Evolutionary conservation across 2,888 invertebrate species (phyloP).

Genomic region (Eupithecia pulchellata): DNA sequence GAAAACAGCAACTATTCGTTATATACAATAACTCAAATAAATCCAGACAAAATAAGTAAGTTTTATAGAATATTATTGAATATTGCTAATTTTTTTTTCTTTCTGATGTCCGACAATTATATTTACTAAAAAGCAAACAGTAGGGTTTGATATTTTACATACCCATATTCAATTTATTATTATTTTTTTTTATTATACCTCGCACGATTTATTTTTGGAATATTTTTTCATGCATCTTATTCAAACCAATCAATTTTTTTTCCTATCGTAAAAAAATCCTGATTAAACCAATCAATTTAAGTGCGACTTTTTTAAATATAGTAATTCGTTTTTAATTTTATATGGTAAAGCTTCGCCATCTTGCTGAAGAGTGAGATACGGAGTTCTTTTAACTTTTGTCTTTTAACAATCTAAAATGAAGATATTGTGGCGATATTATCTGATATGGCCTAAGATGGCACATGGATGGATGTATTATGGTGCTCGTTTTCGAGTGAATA

Average conservation of each 20-base stretch:
- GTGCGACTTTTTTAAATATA: neutral
- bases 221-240: neutral
- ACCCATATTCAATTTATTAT: too few species aligned
- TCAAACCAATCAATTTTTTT: neutral
- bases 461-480: neutral
- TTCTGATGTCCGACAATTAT: neutral
- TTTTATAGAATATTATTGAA: neutral
- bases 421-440: too few species aligned
- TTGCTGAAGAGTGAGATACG: too few species aligned
- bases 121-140: neutral
- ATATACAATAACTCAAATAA: neutral
- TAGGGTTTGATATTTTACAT: neutral
- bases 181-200: too few species aligned
- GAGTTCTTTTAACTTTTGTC: neutral
- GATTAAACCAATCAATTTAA: neutral
- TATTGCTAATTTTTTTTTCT: neutral
- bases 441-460: neutral
- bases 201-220: constrained; percentile 7
- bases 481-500: constrained; percentile 4
- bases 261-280: too few species aligned
- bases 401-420: neutral
- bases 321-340: neutral
- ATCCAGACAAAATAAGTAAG: neutral
- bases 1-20: neutral
- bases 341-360: neutral